These are phyloP conservation scores for Lathamus discolor DNA, from an alignment of 2,113 vertebrate genomes.

Conservation along the genomic window DNA sequence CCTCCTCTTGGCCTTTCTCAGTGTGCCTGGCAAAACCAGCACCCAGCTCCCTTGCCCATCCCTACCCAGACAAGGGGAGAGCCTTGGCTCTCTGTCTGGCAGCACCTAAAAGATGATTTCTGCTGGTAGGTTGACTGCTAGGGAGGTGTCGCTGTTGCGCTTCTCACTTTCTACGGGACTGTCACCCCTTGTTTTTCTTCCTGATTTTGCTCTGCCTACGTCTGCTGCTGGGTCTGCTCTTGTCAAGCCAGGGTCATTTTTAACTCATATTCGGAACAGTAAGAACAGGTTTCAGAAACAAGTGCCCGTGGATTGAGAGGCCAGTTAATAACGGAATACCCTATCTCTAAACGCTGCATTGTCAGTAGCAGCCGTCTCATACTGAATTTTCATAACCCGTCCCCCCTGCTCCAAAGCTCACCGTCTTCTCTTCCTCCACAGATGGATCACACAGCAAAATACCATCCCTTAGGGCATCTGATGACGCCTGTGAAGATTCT, in stretches of 20 bases:
- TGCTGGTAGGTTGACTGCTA: neutral
- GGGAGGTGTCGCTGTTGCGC: neutral
- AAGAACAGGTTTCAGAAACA: neutral
- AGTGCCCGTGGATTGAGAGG: neutral
- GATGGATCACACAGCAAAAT: neutral
- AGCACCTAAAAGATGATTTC: neutral
- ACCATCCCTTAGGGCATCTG: neutral
- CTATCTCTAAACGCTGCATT: rapidly evolving
- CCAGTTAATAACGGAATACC: neutral
- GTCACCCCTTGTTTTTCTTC: neutral
- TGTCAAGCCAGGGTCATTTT: neutral
- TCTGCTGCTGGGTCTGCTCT: neutral
- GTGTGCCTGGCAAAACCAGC: too few species aligned
- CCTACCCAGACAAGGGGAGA: too few species aligned
- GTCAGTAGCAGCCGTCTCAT: too few species aligned
- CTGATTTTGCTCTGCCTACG: neutral
- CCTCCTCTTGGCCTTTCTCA: too few species aligned
- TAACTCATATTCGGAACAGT: neutral
- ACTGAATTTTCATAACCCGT: neutral
- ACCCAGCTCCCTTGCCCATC: too few species aligned
- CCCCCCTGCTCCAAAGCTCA: neutral
- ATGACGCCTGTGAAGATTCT: too few species aligned
- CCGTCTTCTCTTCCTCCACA: neutral
- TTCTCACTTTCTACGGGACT: neutral
- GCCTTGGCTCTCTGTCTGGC: too few species aligned